Conservation (phyloP, 2,888 invertebrate species). For the Danaus chrysippus region DNA sequence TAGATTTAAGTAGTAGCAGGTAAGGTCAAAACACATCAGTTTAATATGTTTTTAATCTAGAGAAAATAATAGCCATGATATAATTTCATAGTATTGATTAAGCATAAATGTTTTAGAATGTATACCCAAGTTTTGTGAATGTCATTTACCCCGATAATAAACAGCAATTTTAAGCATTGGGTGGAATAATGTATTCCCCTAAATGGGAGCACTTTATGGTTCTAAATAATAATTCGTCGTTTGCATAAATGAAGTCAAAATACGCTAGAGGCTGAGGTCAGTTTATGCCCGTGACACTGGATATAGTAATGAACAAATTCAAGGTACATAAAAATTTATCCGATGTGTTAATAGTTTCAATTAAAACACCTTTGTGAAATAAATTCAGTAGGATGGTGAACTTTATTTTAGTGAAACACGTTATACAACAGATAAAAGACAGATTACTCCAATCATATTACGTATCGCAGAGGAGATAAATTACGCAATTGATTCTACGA, state of each 20-base stretch:
- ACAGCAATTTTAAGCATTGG: slow-evolving; percentile 6
- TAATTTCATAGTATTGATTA: too few species aligned
- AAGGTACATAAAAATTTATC: slow-evolving; percentile 53
- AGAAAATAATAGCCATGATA: too few species aligned
- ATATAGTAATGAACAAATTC: slow-evolving; percentile 60
- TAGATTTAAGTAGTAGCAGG: too few species aligned
- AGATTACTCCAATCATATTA: slow-evolving; percentile 22
- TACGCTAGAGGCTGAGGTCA: slow-evolving; percentile 33
- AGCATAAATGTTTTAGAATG: too few species aligned
- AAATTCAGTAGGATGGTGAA: slow-evolving; percentile 23
- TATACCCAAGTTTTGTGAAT: too few species aligned
- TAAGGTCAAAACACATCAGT: too few species aligned
- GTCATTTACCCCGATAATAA: background rate
- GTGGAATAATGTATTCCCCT: background rate
- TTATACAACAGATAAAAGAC: slow-evolving; percentile 15
- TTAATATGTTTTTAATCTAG: too few species aligned
- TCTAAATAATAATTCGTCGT: slow-evolving; percentile 67
- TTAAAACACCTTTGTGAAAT: slow-evolving; percentile 37
- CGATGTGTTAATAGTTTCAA: slow-evolving; percentile 57
- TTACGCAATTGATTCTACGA: slow-evolving; percentile 31
- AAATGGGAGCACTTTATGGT: slow-evolving; percentile 3
- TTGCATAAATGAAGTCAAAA: slow-evolving; percentile 60
- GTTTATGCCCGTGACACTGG: slow-evolving; percentile 38
- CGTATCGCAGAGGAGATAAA: slow-evolving; percentile 29
- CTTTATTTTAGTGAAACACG: slow-evolving; percentile 18